Evolutionary conservation across 2,888 invertebrate species (phyloP).

Genomic region (Byasa hedistus): DNA sequence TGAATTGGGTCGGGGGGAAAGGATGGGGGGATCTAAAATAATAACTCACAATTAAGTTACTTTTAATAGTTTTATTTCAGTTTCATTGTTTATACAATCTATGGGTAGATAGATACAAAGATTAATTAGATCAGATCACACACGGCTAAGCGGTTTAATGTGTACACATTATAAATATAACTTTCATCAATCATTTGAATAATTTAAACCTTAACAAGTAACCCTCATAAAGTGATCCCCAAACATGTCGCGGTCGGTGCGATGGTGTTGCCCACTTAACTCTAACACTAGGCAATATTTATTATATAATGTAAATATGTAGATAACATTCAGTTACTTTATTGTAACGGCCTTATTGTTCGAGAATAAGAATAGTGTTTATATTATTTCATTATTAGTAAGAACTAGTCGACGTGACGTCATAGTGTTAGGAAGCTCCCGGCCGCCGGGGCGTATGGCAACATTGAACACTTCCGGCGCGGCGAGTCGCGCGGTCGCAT

Average conservation of each 20-base stretch:
- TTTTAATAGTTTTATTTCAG: slow-evolving; percentile 74
- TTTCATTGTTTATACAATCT: slow-evolving; percentile 77
- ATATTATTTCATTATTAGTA: slow-evolving; percentile 68
- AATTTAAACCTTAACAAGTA: slow-evolving; percentile 74
- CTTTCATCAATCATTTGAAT: slow-evolving; percentile 67
- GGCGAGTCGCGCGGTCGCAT: slow-evolving; percentile 41
- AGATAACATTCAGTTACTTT: slow-evolving; percentile 70
- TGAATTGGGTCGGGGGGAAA: too few species aligned
- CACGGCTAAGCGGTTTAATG: slow-evolving; percentile 71
- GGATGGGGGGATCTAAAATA: slow-evolving; percentile 40
- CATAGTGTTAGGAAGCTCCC: slow-evolving; percentile 68
- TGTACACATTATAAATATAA: slow-evolving; percentile 71
- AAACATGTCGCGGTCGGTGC: slow-evolving; percentile 59
- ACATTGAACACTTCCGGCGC: slow-evolving; percentile 42
- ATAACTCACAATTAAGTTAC: slow-evolving; percentile 62
- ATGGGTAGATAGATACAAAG: slow-evolving; percentile 72
- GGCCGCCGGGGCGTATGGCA: slow-evolving; percentile 59
- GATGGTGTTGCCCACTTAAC: slow-evolving; percentile 62
- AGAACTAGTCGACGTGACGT: slow-evolving; percentile 63
- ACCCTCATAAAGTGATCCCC: slow-evolving; percentile 75
- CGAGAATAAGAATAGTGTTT: slow-evolving; percentile 72
- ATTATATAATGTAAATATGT: slow-evolving; percentile 69
- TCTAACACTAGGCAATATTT: slow-evolving; percentile 60
- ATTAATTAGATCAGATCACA: slow-evolving; percentile 77
- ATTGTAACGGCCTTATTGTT: slow-evolving; percentile 67